These are phyloP conservation scores for Sebastes trivittatus DNA, from an alignment of 2,797 vertebrate species.

Conservation along the genomic window DNA sequence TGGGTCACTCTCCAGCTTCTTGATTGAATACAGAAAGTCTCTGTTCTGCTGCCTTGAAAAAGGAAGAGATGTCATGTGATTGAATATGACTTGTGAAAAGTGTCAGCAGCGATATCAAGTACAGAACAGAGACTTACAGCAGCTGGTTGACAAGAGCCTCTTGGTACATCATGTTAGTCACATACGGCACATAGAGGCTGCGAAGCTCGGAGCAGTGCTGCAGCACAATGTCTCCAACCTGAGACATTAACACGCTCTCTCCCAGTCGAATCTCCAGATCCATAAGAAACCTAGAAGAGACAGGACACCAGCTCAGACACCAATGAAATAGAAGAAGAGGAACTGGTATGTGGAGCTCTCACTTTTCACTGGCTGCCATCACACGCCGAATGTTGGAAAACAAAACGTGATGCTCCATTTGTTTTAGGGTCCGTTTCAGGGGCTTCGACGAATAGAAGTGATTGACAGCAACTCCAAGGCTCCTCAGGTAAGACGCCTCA, in stretches of 20 bases:
- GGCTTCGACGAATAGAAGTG: conserved; percentile 78
- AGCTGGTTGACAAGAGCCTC: conserved; percentile 80
- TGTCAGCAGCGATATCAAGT: neutral
- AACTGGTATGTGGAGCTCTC: neutral
- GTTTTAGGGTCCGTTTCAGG: conserved; percentile 68
- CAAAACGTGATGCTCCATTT: conserved; percentile 78
- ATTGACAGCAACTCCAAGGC: conserved; percentile 78
- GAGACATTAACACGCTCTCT: conserved; percentile 69
- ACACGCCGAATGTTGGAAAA: conserved; percentile 83
- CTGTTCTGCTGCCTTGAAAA: conserved; percentile 73
- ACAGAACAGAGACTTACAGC: conserved; percentile 70
- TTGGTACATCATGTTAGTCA: conserved; percentile 89
- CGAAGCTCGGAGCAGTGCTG: conserved; percentile 72
- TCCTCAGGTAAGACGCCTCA: conserved; percentile 85
- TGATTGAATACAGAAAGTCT: conserved; percentile 72
- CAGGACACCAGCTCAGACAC: neutral
- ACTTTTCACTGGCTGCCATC: conserved; percentile 70
- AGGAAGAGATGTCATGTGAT: neutral
- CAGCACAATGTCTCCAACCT: conserved; percentile 81
- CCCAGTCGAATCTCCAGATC: conserved; percentile 80
- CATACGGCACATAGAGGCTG: conserved; percentile 82
- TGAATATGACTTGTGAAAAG: neutral
- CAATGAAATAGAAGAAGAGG: neutral
- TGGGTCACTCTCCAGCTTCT: conserved; percentile 80
- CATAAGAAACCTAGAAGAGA: conserved; percentile 77